phyloP scores from a whole-genome alignment of 23 tunicate species.

The Trididemnum nubilum region DNA sequence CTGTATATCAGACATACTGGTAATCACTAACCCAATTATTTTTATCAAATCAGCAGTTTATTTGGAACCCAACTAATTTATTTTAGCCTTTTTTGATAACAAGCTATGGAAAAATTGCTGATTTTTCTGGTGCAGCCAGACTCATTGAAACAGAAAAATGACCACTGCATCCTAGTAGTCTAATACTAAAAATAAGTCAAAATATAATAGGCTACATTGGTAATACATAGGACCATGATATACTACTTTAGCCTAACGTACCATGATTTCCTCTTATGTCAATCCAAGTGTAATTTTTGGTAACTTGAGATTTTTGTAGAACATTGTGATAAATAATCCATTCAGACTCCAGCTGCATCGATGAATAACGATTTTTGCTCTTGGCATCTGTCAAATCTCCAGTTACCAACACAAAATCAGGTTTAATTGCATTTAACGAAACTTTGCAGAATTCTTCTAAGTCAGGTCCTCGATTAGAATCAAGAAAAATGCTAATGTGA shows the following conservation, averaged over 20 bases:
- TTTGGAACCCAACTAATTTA: no score
- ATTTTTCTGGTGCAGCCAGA: no score
- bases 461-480: conserved; percentile 64
- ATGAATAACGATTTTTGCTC: conserved; percentile 42
- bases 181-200: no score
- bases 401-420: conserved; percentile 90
- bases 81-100: no score
- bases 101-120: no score
- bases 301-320: conserved; percentile 48
- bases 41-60: no score
- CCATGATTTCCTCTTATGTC: conserved; percentile 98
- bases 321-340: conserved; percentile 81
- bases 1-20: no score
- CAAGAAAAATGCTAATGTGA: conserved; percentile 65
- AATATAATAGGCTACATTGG: no score
- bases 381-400: conserved; percentile 99
- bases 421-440: conserved; percentile 62
- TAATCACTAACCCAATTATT: no score
- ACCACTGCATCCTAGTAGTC: no score
- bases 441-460: conserved; percentile 61
- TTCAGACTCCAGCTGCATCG: conserved; percentile 70
- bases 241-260: not conserved
- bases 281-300: conserved; percentile 73
- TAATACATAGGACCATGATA: no score
- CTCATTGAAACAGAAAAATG: no score